Conservation (phyloP, 2,113 vertebrate species). For the Otocyon megalotis region DNA sequence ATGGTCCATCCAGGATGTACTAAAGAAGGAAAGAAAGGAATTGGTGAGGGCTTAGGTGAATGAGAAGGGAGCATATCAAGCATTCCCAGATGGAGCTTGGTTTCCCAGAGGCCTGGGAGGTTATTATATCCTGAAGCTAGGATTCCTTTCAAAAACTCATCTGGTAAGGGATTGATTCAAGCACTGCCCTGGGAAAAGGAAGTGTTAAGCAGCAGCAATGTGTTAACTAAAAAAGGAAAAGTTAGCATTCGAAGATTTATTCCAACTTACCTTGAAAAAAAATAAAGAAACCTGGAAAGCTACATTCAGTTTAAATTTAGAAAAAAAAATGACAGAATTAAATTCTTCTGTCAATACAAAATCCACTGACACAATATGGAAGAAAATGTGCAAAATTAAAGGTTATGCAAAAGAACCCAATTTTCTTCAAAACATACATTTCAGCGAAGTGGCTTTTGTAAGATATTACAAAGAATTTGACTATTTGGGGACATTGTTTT, state of each 20-base stretch:
- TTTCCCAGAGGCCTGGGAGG: not conserved
- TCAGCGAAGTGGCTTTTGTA: not conserved
- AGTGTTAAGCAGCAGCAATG: not conserved
- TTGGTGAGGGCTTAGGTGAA: not conserved
- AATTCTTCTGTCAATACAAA: conserved; percentile 34
- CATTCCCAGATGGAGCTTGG: not conserved
- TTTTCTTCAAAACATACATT: conserved; percentile 38
- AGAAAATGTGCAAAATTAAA: conserved; percentile 28
- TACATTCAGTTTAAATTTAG: not conserved
- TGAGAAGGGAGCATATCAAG: not conserved
- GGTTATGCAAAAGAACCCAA: not conserved
- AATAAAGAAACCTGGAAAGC: not conserved
- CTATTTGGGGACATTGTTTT: not conserved
- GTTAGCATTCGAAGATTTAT: not conserved
- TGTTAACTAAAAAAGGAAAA: not conserved
- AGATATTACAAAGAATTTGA: not conserved
- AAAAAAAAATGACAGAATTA: not conserved
- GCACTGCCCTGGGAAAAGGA: not conserved
- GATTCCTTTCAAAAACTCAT: not conserved
- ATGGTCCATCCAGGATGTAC: not conserved
- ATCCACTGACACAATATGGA: not conserved
- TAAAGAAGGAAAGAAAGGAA: not conserved
- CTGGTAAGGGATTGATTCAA: not conserved
- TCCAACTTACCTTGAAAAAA: not conserved
- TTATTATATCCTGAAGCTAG: not conserved